phyloP scores from a whole-genome alignment of 2,888 invertebrate genomes.

The Rotaria macrura region DNA sequence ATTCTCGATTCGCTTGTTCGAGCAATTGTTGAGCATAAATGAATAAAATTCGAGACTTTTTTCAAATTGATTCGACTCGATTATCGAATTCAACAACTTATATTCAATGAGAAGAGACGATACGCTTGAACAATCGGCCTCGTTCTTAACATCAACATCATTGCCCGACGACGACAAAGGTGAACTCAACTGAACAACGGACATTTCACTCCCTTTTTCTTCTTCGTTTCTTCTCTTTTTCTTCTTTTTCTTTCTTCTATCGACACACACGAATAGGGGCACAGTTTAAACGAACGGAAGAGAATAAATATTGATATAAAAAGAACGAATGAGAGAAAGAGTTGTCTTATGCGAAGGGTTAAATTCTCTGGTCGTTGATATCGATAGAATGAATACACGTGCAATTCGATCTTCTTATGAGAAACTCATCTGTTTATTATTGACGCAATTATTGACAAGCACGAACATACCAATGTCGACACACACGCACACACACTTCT shows the following conservation, averaged over 20 bases:
- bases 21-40: neutral
- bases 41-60: neutral
- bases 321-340: neutral
- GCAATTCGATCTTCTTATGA: neutral
- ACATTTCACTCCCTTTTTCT: neutral
- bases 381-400: neutral
- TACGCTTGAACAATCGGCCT: neutral
- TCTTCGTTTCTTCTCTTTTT: too few relatives aligned
- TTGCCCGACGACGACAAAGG: neutral
- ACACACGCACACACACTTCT: neutral
- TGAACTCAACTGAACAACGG: neutral
- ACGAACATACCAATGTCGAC: neutral
- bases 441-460: neutral
- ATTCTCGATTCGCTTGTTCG: neutral
- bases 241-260: neutral
- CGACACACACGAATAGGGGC: neutral
- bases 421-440: neutral
- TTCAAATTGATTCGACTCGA: neutral
- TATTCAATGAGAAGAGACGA: neutral
- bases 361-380: too few relatives aligned
- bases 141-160: neutral
- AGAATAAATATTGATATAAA: constrained; percentile 5
- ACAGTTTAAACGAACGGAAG: neutral
- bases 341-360: neutral
- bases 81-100: neutral